Evolutionary conservation across 2,797 vertebrate genomes (phyloP), one percentile per base, ranked within the genome.

Genomic region (Cyprinella venusta): DNA sequence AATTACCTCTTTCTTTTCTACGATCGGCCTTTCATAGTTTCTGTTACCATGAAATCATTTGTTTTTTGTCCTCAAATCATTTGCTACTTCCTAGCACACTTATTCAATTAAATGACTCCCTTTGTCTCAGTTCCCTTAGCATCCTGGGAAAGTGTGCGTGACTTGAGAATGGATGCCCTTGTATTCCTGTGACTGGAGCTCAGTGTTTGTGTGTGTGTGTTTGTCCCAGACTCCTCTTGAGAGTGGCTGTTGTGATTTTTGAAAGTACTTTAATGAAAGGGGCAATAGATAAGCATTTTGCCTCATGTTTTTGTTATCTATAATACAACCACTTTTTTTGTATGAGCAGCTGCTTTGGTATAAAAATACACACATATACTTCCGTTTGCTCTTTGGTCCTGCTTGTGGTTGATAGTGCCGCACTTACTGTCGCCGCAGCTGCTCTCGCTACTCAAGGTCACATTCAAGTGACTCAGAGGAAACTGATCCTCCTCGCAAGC

Each of bases 1-100:
- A 93, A 94, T 92, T 42, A 64, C 76, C 88, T 90, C 90, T 93
- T 94, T 93, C 86, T 92, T 89, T 83, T 85, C 81, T n/a, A 30
- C 83, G 40, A 80, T 84, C 84, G 86, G 24, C 85, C 78, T 80
- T 92, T 91, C 88, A 90, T 83, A 89, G 91, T 86, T 87, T 75
- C 88, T 88, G 81, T 85, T 90, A 89, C 82, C 88, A 89, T 81
- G 92, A 89, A 93, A 93, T 89, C 91, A 87, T 89, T 89, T 90
- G 91, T 90, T 91, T 89, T 91, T 88, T 82, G 82, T 72, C 50
- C 89, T 89, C 88, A 88, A 90, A 91, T 91, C 89, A 89, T 89
- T 88, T 65, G 83, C 87, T 88, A 89, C 89, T 92, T 93, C 90
- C 92, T 90, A 85, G 72, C 68, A 87, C 88, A 75, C 80, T 36